Evolutionary conservation across 2,888 invertebrate species (phyloP).

Genomic region (Diploptera punctata): DNA sequence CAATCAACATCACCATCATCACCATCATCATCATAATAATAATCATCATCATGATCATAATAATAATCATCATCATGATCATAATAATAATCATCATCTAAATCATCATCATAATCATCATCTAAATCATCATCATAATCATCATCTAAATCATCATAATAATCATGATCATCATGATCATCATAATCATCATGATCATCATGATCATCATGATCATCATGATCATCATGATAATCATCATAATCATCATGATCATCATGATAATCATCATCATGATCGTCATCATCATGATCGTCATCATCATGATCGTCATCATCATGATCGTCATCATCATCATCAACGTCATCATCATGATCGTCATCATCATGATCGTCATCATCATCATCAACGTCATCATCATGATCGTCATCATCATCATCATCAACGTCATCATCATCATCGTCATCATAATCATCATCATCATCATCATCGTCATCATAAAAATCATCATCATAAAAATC

Average conservation of each 20-base stretch:
- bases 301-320: background rate
- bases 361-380: background rate
- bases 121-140: background rate
- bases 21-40: too few species aligned
- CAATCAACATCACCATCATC: too few species aligned
- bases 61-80: too few species aligned
- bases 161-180: background rate
- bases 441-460: background rate
- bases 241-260: background rate
- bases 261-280: background rate
- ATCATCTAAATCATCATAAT: too few species aligned
- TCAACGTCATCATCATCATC: background rate
- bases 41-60: too few species aligned
- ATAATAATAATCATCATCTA: background rate
- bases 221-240: background rate
- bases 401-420: background rate
- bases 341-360: background rate
- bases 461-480: background rate
- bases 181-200: background rate
- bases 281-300: background rate
- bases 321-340: background rate
- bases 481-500: background rate
- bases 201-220: background rate
- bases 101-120: too few species aligned
- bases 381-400: background rate